Evolutionary conservation across 1,140 invertebrate species (phyloP).

Genomic region (Macrobrachium nipponense): DNA sequence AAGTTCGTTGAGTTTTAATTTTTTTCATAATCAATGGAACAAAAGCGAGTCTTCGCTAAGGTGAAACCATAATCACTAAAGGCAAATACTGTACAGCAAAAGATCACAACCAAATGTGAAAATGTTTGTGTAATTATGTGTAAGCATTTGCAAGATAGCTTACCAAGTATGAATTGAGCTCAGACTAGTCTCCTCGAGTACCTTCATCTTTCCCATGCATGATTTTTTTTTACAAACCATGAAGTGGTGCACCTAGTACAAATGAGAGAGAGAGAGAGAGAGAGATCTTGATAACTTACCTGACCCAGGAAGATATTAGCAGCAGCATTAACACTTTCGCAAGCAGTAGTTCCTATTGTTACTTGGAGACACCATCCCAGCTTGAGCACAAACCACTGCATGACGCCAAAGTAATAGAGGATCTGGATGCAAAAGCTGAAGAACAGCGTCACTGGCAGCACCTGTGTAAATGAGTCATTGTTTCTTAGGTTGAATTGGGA

Average conservation of each 20-base stretch:
- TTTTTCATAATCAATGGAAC: too few species aligned
- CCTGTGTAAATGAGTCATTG: conserved; percentile 69
- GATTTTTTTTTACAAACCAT: too few species aligned
- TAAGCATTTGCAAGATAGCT: too few species aligned
- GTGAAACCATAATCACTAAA: too few species aligned
- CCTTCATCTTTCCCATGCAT: neutral
- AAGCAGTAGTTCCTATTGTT: conserved; percentile 87
- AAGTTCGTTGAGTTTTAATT: too few species aligned
- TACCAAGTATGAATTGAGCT: too few species aligned
- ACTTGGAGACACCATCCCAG: conserved; percentile 81
- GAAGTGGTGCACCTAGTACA: neutral
- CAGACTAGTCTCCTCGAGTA: too few species aligned
- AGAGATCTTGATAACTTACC: neutral
- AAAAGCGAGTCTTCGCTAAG: too few species aligned
- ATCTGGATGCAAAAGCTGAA: conserved; percentile 90
- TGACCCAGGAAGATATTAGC: conserved; percentile 88
- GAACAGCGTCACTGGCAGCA: conserved; percentile 88
- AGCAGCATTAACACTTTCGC: conserved; percentile 89
- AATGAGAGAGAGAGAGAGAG: too few species aligned
- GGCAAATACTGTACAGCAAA: too few species aligned
- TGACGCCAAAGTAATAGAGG: conserved; percentile 85
- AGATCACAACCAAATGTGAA: too few species aligned
- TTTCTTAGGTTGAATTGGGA: neutral
- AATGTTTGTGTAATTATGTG: too few species aligned
- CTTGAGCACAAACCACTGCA: conserved; percentile 87